Evolutionary conservation across 1,140 invertebrate genomes (phyloP).

Genomic region (Delia radicum): DNA sequence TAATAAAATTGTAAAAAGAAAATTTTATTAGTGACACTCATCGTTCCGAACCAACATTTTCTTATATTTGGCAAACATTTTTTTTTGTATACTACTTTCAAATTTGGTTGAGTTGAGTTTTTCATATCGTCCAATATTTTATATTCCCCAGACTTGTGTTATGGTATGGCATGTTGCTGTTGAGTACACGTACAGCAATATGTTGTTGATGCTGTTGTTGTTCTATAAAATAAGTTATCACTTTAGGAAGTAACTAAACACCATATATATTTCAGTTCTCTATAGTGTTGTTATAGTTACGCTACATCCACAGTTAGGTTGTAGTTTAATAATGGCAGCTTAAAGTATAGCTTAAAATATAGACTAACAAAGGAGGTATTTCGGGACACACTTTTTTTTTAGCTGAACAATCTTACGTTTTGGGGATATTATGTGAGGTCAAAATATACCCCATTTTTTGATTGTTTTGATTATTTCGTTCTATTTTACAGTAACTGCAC

Average conservation of each 20-base stretch:
- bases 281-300: no score
- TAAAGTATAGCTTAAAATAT: no score
- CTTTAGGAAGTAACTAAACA: slow-evolving; percentile 23
- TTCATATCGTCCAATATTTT: background rate
- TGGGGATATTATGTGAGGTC: no score
- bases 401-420: no score
- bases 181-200: background rate
- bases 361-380: no score
- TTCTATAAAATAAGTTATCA: slow-evolving; percentile 20
- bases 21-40: slow-evolving; percentile 18
- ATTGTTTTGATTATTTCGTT: no score
- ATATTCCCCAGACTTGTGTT: background rate
- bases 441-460: no score
- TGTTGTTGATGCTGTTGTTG: background rate
- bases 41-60: background rate
- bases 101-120: background rate
- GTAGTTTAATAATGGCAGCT: no score
- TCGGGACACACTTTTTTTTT: no score
- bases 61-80: background rate
- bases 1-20: slow-evolving; percentile 5
- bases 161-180: background rate
- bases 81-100: background rate
- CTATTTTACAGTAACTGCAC: no score
- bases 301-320: no score
- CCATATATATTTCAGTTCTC: background rate